phyloP scores from a whole-genome alignment of 2,888 invertebrate species.

The Orthonevra nobilis region DNA sequence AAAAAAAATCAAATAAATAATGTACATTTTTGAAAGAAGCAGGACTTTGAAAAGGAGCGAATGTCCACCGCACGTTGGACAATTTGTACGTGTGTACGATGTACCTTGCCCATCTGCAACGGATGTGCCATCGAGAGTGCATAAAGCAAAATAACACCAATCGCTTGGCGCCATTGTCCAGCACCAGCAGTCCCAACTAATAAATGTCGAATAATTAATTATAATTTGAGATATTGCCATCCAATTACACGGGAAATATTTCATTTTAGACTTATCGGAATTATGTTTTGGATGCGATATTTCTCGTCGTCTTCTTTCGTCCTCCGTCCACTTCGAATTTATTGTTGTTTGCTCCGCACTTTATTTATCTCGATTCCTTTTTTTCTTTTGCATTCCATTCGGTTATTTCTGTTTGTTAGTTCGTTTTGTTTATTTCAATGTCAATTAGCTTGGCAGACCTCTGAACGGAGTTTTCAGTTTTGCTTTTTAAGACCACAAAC shows the following conservation, averaged over 20 bases:
- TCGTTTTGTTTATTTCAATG: constrained; percentile 22
- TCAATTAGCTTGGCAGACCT: constrained; percentile 44
- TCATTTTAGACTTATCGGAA: constrained; percentile 60
- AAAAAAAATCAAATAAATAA: too few relatives aligned
- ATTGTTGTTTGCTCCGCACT: constrained; percentile 29
- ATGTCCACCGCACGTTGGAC: too few relatives aligned
- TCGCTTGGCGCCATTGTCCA: constrained; percentile 40
- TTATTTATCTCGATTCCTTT: constrained; percentile 33
- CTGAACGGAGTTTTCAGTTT: too few relatives aligned
- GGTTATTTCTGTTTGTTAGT: constrained; percentile 37
- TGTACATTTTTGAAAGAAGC: too few relatives aligned
- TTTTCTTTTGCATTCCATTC: constrained; percentile 7
- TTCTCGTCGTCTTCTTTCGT: constrained; percentile 18
- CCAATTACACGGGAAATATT: constrained; percentile 69
- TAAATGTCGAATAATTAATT: constrained; percentile 44
- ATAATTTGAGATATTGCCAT: constrained; percentile 71
- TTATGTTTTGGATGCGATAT: constrained; percentile 48
- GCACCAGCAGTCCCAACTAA: constrained; percentile 3
- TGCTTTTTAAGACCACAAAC: too few relatives aligned
- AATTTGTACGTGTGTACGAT: too few relatives aligned
- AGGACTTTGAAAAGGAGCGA: too few relatives aligned
- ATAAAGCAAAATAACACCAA: too few relatives aligned
- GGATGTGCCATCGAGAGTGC: too few relatives aligned
- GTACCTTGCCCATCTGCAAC: too few relatives aligned
- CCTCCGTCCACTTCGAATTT: constrained; percentile 36